Evolutionary conservation across 2,797 vertebrate species (phyloP).

Genomic region (Coreius guichenoti): DNA sequence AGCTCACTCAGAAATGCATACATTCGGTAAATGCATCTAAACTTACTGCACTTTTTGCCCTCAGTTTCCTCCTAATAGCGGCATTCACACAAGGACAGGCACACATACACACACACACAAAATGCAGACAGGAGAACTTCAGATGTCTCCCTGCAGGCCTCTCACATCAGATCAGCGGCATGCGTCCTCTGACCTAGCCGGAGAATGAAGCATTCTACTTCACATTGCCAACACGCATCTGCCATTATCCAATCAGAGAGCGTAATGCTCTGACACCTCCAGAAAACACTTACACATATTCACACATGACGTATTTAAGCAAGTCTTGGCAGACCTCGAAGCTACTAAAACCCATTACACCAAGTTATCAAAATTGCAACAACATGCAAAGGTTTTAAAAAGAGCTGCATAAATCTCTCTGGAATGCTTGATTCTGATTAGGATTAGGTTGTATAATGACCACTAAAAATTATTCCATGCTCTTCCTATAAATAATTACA

Average conservation of each 20-base stretch:
- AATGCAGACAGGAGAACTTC: conserved; percentile 45
- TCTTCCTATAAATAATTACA: neutral
- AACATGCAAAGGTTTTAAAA: neutral
- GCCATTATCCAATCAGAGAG: conserved; percentile 4
- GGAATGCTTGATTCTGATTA: neutral
- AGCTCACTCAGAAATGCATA: neutral
- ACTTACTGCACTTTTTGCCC: conserved; percentile 2
- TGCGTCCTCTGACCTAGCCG: conserved; percentile 52
- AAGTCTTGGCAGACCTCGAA: neutral
- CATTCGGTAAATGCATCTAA: neutral
- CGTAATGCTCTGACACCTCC: conserved; percentile 1
- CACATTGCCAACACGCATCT: conserved; percentile 8
- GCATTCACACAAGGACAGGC: conserved; percentile 18
- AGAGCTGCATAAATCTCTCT: neutral
- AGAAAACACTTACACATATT: conserved; percentile 23
- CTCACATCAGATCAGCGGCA: conserved; percentile 67
- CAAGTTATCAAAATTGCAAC: conserved; percentile 6
- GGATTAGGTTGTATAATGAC: neutral
- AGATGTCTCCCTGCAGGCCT: conserved; percentile 69
- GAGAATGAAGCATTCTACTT: conserved; percentile 17
- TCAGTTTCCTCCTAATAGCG: neutral
- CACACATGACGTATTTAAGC: neutral
- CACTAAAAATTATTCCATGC: neutral
- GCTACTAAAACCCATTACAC: neutral
- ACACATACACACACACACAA: neutral